Evolutionary conservation across 2,113 vertebrate genomes (phyloP).

Genomic region (Herpetotheres cachinnans): DNA sequence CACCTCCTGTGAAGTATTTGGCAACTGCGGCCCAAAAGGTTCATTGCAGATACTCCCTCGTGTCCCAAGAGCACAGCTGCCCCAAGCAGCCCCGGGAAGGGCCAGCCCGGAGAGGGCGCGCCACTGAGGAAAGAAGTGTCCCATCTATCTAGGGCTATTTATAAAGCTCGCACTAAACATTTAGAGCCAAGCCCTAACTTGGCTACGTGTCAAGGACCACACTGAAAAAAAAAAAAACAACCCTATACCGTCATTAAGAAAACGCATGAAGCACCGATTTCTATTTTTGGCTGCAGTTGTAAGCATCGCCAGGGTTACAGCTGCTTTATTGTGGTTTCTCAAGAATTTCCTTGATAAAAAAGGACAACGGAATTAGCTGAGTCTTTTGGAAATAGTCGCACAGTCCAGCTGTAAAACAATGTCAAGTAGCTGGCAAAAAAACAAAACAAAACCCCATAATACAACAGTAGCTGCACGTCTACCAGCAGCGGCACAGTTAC

Average conservation of each 20-base stretch:
- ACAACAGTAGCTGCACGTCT: slow-evolving; percentile 4
- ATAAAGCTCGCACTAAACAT: slow-evolving; percentile 8
- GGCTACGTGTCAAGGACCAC: slow-evolving; percentile 39
- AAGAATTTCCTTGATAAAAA: slow-evolving; percentile 63
- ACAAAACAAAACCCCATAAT: not conserved
- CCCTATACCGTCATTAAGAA: slow-evolving; percentile 29
- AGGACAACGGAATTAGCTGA: slow-evolving; percentile 57
- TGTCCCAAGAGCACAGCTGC: not conserved
- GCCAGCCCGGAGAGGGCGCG: not conserved
- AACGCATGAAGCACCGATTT: slow-evolving; percentile 18
- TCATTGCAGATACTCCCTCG: not conserved
- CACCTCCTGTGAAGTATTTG: not conserved
- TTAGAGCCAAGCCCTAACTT: slow-evolving; percentile 12
- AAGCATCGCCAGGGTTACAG: slow-evolving; percentile 25
- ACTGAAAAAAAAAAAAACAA: not conserved
- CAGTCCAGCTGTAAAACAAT: slow-evolving; percentile 20
- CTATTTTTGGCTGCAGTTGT: slow-evolving; percentile 14
- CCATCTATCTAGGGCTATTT: not conserved
- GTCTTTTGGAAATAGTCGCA: slow-evolving; percentile 36
- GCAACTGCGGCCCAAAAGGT: not conserved
- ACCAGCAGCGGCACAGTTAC: not conserved
- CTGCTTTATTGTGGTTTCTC: slow-evolving; percentile 56
- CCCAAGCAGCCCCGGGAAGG: not conserved
- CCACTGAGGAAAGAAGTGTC: not conserved
- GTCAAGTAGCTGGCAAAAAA: slow-evolving; percentile 33